phyloP scores from a whole-genome alignment of 2,797 vertebrate genomes.

The Pipistrellus kuhlii region DNA sequence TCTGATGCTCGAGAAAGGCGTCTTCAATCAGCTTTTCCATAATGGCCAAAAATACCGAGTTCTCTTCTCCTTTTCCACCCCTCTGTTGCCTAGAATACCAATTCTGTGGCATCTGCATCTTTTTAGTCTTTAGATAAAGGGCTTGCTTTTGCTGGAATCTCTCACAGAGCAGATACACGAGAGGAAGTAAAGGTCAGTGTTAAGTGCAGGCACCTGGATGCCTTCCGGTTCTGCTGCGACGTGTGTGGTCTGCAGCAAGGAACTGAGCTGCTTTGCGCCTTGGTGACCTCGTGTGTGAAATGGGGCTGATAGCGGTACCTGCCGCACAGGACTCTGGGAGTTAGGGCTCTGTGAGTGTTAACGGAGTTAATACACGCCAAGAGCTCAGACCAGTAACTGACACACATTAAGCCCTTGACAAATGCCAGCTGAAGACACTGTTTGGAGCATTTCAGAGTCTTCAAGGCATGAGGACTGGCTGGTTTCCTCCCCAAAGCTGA shows the following conservation, averaged over 20 bases:
- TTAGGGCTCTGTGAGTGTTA: too few relatives aligned
- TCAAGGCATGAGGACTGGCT: neutral
- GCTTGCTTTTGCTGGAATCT: neutral
- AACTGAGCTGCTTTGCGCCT: neutral
- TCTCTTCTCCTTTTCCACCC: neutral
- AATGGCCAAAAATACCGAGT: too few relatives aligned
- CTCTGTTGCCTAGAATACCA: neutral
- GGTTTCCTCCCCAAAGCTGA: slow-evolving; percentile 52
- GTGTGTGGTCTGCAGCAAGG: neutral
- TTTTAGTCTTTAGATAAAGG: neutral
- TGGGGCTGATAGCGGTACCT: neutral
- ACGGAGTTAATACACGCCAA: accelerated
- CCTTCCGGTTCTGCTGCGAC: neutral
- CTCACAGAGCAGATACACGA: neutral
- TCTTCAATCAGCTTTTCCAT: neutral
- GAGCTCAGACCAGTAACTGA: neutral
- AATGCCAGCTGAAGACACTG: neutral
- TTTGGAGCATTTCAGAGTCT: neutral
- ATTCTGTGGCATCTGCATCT: neutral
- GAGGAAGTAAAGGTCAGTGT: neutral
- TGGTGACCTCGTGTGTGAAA: neutral
- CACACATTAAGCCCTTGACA: neutral
- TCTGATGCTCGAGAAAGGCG: accelerated
- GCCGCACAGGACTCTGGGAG: neutral
- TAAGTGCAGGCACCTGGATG: neutral